Evolutionary conservation across 2,113 vertebrate genomes (phyloP), one percentile per base, ranked within the genome.

Genomic region (Pelobates fuscus): DNA sequence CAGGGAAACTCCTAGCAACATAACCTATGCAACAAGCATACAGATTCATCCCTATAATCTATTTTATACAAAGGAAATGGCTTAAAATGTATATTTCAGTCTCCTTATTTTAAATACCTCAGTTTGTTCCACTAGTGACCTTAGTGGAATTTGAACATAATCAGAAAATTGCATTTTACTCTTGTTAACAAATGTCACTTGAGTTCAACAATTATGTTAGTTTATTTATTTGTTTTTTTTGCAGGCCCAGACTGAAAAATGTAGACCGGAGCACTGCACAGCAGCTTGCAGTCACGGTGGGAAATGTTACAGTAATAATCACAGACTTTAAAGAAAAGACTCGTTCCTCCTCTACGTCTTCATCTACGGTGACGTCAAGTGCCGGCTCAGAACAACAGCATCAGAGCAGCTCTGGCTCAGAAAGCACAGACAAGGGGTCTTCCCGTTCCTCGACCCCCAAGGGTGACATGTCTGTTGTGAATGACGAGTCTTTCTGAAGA

Each of bases 291-390:
- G 98, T 98, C 85, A 98, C 97, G 32, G 97, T 98, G 79, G 97
- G 97, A 70, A 98, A 98, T 54, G 97, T 98, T 88, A 99, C 97
- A 57, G 97, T 98, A 89, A 98, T 99, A 88, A 99, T 99, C 87
- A 99, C 97, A 92, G 97, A 99, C 97, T 99, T 98, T 97, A 98
- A 98, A 89, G 97, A 99, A 94, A 98, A 99, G 94, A 98, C 93
- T 86, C 96, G 97, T 83, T 96, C 95, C 80, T 98, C 95, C 60
- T 99, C 97, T 72, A 98, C 97, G 0, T 99, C 97, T 2, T 99
- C 97, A 64, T 99, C 96, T 89, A 98, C 97, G 84, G 95, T 97
- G 88, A 98, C 97, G 84, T 99, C 97, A 89, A 98, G 96, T 82
- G 91, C 92, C 58, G 95, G 93, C 78, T 98, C 97, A 65, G 97